phyloP scores from a whole-genome alignment of 2,797 vertebrate genomes.

The Crocidura indochinensis region DNA sequence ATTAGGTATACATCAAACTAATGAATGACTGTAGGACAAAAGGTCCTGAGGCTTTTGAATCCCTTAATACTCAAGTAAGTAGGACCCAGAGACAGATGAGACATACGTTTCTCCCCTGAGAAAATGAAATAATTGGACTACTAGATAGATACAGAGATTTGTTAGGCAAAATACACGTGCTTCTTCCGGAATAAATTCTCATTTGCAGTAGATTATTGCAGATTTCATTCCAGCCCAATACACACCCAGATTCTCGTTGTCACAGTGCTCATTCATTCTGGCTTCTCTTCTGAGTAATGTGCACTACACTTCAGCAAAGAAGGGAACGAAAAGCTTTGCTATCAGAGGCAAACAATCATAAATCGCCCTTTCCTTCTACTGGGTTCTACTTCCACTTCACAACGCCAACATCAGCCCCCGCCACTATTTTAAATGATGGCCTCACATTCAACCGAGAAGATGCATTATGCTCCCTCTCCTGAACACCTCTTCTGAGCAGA shows the following conservation, averaged over 20 bases:
- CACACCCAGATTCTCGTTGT: background rate
- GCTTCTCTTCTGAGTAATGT: slow-evolving; percentile 21
- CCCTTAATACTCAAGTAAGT: slow-evolving; percentile 72
- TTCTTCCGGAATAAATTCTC: slow-evolving; percentile 74
- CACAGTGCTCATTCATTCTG: background rate
- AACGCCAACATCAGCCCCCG: slow-evolving; percentile 45
- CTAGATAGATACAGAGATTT: slow-evolving; percentile 71
- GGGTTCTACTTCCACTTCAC: slow-evolving; percentile 36
- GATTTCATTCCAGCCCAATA: slow-evolving; percentile 51
- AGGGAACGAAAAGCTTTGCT: slow-evolving; percentile 32
- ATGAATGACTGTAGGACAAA: slow-evolving; percentile 15
- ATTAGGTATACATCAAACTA: background rate
- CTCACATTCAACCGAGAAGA: slow-evolving; percentile 32
- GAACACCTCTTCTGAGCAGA: slow-evolving; percentile 68
- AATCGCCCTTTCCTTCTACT: slow-evolving; percentile 23
- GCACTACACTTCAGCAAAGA: slow-evolving; percentile 21
- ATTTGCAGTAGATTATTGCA: slow-evolving; percentile 69
- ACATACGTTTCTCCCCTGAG: slow-evolving; percentile 68
- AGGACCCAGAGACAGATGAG: slow-evolving; percentile 71
- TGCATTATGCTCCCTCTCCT: background rate
- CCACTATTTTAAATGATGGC: slow-evolving; percentile 54
- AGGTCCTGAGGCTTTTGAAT: slow-evolving; percentile 67
- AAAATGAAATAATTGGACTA: slow-evolving; percentile 83
- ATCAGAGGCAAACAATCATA: slow-evolving; percentile 41
- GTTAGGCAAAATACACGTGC: slow-evolving; percentile 78